Percentiles rank a stretch among this genome's conserved stretches.
phyloP scores from a whole-genome alignment of 2,113 vertebrate genomes.

The Marmota monax region DNA sequence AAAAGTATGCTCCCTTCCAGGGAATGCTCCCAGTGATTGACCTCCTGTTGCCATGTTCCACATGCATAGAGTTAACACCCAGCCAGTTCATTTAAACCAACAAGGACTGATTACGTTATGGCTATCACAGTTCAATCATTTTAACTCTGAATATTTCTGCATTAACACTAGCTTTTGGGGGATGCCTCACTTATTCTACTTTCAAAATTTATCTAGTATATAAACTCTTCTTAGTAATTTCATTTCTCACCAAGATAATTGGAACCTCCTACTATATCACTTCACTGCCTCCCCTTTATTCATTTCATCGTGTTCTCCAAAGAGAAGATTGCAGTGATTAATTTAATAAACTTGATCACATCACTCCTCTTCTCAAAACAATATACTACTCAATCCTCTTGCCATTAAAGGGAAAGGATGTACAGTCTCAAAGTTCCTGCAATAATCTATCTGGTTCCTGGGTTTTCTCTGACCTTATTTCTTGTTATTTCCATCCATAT shows the following conservation, averaged over 20 bases:
- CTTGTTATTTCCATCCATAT: background rate
- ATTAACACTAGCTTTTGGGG: no score
- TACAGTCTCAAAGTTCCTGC: background rate
- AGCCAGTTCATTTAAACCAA: no score
- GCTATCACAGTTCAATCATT: no score
- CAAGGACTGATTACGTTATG: no score
- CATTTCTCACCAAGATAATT: background rate
- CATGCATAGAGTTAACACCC: no score
- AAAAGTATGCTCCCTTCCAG: no score
- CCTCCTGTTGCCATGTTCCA: no score
- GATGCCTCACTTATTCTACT: background rate
- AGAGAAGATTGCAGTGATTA: background rate
- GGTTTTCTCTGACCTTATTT: background rate
- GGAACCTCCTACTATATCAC: background rate
- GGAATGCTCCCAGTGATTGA: no score
- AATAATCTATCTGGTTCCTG: background rate
- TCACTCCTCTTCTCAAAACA: background rate
- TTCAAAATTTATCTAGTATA: background rate
- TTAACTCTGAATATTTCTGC: no score
- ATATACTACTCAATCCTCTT: background rate
- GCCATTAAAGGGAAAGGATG: background rate
- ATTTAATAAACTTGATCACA: background rate
- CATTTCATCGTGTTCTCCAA: background rate
- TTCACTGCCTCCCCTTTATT: background rate
- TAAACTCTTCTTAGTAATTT: background rate